These are phyloP conservation scores for Asobara japonica DNA, from an alignment of 1,140 invertebrate species.

Conservation along the genomic window DNA sequence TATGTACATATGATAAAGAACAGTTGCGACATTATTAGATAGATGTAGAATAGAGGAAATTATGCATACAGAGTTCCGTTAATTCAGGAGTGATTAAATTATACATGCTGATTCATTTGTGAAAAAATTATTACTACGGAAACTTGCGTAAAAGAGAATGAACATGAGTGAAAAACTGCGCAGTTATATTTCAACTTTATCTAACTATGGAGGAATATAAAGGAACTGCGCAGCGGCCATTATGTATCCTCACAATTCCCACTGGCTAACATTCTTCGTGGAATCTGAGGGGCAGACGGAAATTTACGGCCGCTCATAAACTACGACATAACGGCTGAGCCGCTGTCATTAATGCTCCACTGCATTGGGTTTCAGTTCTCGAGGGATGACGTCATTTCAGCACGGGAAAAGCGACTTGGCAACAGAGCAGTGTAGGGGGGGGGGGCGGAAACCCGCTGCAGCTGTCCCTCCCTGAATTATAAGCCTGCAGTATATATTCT, in stretches of 20 bases:
- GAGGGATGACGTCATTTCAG: not conserved
- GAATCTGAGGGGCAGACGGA: not conserved
- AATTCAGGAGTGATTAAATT: not conserved
- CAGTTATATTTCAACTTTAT: not conserved
- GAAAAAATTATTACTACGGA: not conserved
- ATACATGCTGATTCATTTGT: not conserved
- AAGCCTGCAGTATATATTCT: not conserved
- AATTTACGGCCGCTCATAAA: not conserved
- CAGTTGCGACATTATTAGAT: too few relatives aligned
- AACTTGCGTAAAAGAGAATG: not conserved
- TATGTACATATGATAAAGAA: not conserved
- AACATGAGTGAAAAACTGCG: not conserved
- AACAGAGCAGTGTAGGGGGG: not conserved
- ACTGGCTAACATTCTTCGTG: not conserved
- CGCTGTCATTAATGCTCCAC: not conserved
- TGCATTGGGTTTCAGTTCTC: slow-evolving; percentile 4
- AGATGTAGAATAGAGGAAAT: too few relatives aligned
- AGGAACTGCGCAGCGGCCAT: too few relatives aligned
- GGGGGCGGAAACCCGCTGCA: not conserved
- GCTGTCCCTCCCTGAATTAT: not conserved
- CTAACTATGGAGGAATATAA: too few relatives aligned
- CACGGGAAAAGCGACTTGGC: not conserved
- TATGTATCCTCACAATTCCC: too few relatives aligned
- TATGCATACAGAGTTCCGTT: not conserved
- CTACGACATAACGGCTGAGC: not conserved